Evolutionary conservation across 2,113 vertebrate genomes (phyloP).

Genomic region (Bombycilla garrulus): DNA sequence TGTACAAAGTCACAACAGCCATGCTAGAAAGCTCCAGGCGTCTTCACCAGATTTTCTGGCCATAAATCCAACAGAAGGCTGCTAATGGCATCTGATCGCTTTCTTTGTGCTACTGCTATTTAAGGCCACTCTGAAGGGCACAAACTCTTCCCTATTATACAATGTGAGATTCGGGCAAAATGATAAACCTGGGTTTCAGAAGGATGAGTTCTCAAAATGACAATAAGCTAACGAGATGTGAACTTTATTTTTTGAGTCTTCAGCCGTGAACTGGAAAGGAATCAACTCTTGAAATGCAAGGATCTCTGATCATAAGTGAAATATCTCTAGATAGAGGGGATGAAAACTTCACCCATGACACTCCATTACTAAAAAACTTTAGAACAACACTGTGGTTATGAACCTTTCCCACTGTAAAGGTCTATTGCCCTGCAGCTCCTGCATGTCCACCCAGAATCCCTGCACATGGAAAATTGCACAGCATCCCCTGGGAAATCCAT

Average conservation of each 20-base stretch:
- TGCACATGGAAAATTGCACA: background rate
- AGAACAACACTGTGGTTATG: background rate
- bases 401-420: background rate
- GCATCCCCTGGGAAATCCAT: background rate
- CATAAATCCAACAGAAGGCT: conserved; percentile 23
- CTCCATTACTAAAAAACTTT: background rate
- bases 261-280: background rate
- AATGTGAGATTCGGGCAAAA: background rate
- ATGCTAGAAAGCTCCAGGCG: conserved; percentile 3
- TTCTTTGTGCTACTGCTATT: background rate
- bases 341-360: background rate
- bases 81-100: conserved; percentile 1
- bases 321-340: background rate
- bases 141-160: background rate
- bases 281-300: background rate
- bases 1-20: background rate
- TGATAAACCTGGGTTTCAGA: background rate
- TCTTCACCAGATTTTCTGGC: background rate
- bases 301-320: background rate
- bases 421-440: background rate
- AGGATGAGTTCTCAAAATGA: background rate
- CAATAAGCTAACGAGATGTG: background rate
- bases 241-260: background rate
- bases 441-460: fast-evolving
- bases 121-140: conserved; percentile 14